These are phyloP conservation scores for Apostichopus japonicus DNA, from an alignment of 35 echinoderm and acorn worm genomes.

Conservation along the genomic window DNA sequence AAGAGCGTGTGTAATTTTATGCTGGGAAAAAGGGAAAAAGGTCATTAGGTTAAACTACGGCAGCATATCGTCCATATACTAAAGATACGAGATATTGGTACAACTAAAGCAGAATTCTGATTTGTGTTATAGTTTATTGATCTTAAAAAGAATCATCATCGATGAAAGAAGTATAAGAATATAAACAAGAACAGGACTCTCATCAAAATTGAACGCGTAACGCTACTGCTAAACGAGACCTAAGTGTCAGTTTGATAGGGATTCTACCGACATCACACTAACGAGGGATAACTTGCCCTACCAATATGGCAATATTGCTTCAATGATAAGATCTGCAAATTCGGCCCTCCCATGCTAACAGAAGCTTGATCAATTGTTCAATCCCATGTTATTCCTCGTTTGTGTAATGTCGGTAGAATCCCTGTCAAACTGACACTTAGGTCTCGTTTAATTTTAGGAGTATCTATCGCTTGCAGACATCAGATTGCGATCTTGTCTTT, in stretches of 20 bases:
- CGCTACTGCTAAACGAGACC: background rate
- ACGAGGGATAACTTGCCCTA: background rate
- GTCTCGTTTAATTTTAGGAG: too few species aligned
- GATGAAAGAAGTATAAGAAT: background rate
- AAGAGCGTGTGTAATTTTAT: background rate
- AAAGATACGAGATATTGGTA: background rate
- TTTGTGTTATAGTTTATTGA: background rate
- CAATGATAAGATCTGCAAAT: too few species aligned
- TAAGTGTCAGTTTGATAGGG: background rate
- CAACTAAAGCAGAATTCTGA: background rate
- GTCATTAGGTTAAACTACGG: background rate
- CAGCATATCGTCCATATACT: background rate
- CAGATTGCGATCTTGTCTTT: too few species aligned
- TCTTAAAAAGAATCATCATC: background rate
- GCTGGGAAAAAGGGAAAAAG: background rate
- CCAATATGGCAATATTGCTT: background rate
- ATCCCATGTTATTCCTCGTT: too few species aligned
- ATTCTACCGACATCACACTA: background rate
- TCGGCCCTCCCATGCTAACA: too few species aligned
- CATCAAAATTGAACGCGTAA: background rate
- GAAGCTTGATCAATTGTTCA: too few species aligned
- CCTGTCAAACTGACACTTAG: too few species aligned
- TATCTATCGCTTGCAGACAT: too few species aligned
- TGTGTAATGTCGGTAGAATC: too few species aligned
- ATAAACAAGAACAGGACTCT: background rate